A percentile compares a stretch with the other conserved stretches of the same genome.
Conservation (phyloP, 2,797 vertebrate genomes). For the Rhodeus uyekii region DNA sequence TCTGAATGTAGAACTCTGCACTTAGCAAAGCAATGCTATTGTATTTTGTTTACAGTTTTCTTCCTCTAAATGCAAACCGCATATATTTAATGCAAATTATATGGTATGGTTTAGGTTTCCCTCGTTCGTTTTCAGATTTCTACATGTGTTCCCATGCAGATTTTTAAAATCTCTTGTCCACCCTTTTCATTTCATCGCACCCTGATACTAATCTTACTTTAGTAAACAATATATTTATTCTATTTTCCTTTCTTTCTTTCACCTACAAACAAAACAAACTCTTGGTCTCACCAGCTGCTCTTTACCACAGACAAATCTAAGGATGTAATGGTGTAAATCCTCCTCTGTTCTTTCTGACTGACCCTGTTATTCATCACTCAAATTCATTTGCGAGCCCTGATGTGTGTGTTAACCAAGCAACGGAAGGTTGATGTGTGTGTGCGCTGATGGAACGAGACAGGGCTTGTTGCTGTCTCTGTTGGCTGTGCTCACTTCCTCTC, state of each 20-base stretch:
- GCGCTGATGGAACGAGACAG: conserved; percentile 38
- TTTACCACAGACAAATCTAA: conserved; percentile 38
- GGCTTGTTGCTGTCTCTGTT: conserved; percentile 43
- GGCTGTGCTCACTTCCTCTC: conserved; percentile 29
- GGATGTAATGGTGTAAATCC: conserved; percentile 45
- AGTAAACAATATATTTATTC: conserved; percentile 20
- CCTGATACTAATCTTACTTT: conserved; percentile 6
- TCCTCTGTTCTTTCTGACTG: conserved; percentile 41
- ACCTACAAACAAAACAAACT: conserved; percentile 22
- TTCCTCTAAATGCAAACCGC: neutral
- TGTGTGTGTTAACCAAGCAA: neutral
- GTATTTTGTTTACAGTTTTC: neutral
- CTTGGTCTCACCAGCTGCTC: conserved; percentile 31
- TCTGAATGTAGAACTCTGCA: neutral
- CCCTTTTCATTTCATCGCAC: conserved; percentile 1
- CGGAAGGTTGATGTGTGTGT: conserved; percentile 1
- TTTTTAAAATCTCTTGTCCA: neutral
- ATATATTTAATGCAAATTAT: neutral
- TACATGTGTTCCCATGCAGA: neutral
- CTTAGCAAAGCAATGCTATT: neutral
- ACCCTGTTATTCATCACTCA: conserved; percentile 43
- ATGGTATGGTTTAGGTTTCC: neutral
- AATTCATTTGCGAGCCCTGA: conserved; percentile 17
- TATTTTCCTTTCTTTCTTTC: neutral
- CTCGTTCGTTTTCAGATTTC: neutral